Evolutionary conservation across 2,113 vertebrate species (phyloP), one percentile per base, ranked within the genome.

Genomic region (Gallinago media): DNA sequence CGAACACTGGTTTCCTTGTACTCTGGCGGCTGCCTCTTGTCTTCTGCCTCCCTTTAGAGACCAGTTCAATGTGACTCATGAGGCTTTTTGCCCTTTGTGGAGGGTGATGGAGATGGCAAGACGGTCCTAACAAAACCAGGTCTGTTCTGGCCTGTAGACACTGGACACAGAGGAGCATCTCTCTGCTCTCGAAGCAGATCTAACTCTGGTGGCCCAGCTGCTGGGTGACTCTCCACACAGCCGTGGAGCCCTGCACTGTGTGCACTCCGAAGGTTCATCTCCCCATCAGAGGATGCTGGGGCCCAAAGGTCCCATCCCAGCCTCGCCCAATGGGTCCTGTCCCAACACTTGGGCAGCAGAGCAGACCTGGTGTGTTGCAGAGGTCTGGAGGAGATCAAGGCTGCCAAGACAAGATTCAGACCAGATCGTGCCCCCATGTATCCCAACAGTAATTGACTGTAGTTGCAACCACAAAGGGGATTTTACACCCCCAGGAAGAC

Each of bases 401-500:
- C 50, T 91, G 76, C 79, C 76, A 67, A 84, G 68, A 86, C 2
- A 6, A 84, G 65, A 67, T 80, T 88, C 75, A 77, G 63, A 86
- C 13, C 63, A 94, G 63, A 94, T 50, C 38, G 1, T 40, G 42
- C 68, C 89, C 89, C 79, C 9, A 3, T 20, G 19, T 52, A 62
- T 70, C 68, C 65, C 86, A 94, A 59, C 26, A 78, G 65, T 62
- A 84, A 92, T 8, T 77, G 63, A 46, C 14, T 42, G 59, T 74
- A 44, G 14, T 47, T 80, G 61, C 52, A 95, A 77, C 94, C 65
- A 67, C 34, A 20, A 95, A 16, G 76, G 94, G 94, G 91, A 95
- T 92, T 96, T 97, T 89, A 68, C 63, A 56, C 61, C 79, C 80
- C 68, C 75, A 87, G 80, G 72, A 92, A 87, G 91, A 92, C 59